Conservation (phyloP, 2,888 invertebrate genomes). For the Cryptus armator region DNA sequence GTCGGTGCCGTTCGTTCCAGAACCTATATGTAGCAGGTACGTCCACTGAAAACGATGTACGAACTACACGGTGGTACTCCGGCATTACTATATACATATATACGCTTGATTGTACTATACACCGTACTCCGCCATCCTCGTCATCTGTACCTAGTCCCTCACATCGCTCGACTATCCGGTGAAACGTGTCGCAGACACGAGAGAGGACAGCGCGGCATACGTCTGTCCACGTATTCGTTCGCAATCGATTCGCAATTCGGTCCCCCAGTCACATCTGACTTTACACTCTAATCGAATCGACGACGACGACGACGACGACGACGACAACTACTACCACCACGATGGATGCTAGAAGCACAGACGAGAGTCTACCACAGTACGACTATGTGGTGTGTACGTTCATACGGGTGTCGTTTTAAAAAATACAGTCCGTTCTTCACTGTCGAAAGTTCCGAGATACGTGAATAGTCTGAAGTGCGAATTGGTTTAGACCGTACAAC, state of each 20-base stretch:
- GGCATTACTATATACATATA: not conserved
- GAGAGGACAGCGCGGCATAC: slow-evolving; percentile 35
- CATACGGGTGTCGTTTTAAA: slow-evolving; percentile 33
- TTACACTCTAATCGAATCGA: slow-evolving; percentile 68
- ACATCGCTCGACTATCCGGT: slow-evolving; percentile 36
- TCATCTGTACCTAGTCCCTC: slow-evolving; percentile 25
- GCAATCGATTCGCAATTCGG: slow-evolving; percentile 66
- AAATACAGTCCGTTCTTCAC: slow-evolving; percentile 28
- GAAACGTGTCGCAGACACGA: slow-evolving; percentile 54
- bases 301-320: slow-evolving; percentile 56
- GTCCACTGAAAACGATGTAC: slow-evolving; percentile 41
- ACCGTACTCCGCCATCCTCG: slow-evolving; percentile 20
- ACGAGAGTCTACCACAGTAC: slow-evolving; percentile 4
- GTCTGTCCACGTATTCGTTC: slow-evolving; percentile 54
- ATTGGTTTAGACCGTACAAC: slow-evolving; percentile 21
- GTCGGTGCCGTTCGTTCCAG: slow-evolving; percentile 12
- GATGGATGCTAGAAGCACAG: not conserved
- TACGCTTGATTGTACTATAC: slow-evolving; percentile 40
- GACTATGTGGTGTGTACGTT: not conserved
- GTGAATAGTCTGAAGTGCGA: not conserved
- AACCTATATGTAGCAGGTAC: slow-evolving; percentile 13
- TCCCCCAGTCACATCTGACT: slow-evolving; percentile 66
- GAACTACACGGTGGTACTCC: slow-evolving; percentile 27
- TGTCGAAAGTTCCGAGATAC: slow-evolving; percentile 16
- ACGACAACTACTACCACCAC: slow-evolving; percentile 7